Percentiles rank a stretch among this genome's conserved stretches.
Conservation (phyloP, 2,113 vertebrate genomes). For the Perccottus glenii region DNA sequence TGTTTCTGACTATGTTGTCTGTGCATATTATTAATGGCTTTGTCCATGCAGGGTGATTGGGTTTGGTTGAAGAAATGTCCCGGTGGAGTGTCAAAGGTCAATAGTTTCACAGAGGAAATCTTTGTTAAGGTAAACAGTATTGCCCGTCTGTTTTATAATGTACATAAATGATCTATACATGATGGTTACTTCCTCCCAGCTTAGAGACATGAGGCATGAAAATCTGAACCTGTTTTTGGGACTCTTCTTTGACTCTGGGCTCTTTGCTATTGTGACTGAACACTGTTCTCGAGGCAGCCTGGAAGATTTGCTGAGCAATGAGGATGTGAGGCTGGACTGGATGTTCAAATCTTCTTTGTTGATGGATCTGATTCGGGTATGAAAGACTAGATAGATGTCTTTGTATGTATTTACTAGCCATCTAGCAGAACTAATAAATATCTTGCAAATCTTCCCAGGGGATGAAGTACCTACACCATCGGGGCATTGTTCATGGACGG, state of each 20-base stretch:
- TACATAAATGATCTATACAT: background rate
- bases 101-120: slow-evolving; percentile 74
- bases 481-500: slow-evolving; percentile 84
- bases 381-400: slow-evolving; percentile 10
- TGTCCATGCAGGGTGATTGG: slow-evolving; percentile 88
- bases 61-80: slow-evolving; percentile 93
- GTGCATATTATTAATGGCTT: background rate
- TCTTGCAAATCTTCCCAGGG: slow-evolving; percentile 72
- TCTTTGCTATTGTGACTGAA: slow-evolving; percentile 88
- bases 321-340: slow-evolving; percentile 95
- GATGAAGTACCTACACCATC: slow-evolving; percentile 90
- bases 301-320: slow-evolving; percentile 86
- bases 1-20: background rate
- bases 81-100: slow-evolving; percentile 71
- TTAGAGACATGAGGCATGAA: slow-evolving; percentile 90
- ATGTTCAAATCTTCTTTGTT: slow-evolving; percentile 97
- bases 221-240: slow-evolving; percentile 92
- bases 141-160: no score
- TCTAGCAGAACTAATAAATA: background rate
- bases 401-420: background rate
- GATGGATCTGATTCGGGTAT: slow-evolving; percentile 90
- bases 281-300: slow-evolving; percentile 90
- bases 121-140: slow-evolving; percentile 83
- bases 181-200: slow-evolving; percentile 67
- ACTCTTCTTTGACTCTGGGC: slow-evolving; percentile 84